phyloP scores from a whole-genome alignment of 2,113 vertebrate genomes.

The Brachirus orientalis region DNA sequence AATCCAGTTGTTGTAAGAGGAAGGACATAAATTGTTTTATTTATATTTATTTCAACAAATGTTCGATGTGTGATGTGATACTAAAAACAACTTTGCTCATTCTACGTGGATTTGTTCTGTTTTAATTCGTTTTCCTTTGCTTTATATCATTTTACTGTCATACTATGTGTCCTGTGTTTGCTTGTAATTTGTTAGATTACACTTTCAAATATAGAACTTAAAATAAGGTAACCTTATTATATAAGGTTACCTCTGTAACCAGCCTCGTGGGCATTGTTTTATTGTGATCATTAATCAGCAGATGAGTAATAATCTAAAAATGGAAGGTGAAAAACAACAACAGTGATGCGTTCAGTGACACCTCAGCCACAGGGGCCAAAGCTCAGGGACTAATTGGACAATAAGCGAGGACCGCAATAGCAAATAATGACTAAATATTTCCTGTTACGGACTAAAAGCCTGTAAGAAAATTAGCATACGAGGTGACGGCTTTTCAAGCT shows the following conservation, averaged over 20 bases:
- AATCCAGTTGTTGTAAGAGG: too few relatives aligned
- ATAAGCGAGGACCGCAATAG: constrained; percentile 43
- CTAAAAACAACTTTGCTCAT: too few relatives aligned
- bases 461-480: constrained; percentile 30
- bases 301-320: too few relatives aligned
- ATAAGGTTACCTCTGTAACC: too few relatives aligned
- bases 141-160: too few relatives aligned
- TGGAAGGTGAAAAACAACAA: constrained; percentile 20
- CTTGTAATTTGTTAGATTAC: too few relatives aligned
- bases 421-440: constrained; percentile 34
- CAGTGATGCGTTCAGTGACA: constrained; percentile 25
- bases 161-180: not conserved
- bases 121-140: too few relatives aligned
- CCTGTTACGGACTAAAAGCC: constrained; percentile 12
- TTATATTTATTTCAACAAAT: too few relatives aligned
- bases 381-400: constrained; percentile 50
- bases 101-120: too few relatives aligned
- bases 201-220: not conserved
- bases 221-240: too few relatives aligned
- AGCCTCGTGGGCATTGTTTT: not conserved
- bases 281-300: not conserved
- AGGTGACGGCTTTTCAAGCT: constrained; percentile 2
- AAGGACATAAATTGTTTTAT: too few relatives aligned
- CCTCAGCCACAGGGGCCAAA: constrained; percentile 37
- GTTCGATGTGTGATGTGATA: too few relatives aligned